Conservation (phyloP, 2,888 invertebrate species). For the Lacanobia wlatinum region DNA sequence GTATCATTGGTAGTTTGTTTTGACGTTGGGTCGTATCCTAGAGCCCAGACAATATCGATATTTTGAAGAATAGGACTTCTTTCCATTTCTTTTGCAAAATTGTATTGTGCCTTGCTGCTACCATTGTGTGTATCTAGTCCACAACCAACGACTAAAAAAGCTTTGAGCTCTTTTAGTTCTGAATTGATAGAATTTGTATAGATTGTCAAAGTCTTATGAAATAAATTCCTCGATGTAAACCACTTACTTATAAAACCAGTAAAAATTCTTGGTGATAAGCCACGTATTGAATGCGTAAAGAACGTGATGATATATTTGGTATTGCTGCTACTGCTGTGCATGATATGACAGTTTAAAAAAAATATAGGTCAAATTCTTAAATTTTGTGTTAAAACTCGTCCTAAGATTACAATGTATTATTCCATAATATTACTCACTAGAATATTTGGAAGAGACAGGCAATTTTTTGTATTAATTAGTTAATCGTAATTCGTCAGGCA, state of each 20-base stretch:
- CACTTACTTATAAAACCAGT: conserved; percentile 24
- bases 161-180: neutral
- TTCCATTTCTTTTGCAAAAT: neutral
- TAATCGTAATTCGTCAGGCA: too few species aligned
- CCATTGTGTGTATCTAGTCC: neutral
- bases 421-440: too few species aligned
- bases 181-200: neutral
- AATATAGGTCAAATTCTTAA: neutral
- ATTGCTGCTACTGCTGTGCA: conserved; percentile 15
- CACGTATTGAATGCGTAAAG: conserved; percentile 35
- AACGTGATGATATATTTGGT: conserved; percentile 16
- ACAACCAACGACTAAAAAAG: neutral
- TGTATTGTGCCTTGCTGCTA: neutral
- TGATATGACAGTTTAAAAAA: conserved; percentile 4
- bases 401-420: too few species aligned
- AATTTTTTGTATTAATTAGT: too few species aligned
- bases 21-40: neutral
- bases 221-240: conserved; percentile 14
- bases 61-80: neutral
- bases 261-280: conserved; percentile 10
- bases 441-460: too few species aligned
- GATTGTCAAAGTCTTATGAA: conserved; percentile 11
- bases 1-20: neutral
- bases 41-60: neutral
- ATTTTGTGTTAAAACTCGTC: neutral